Percentiles rank a stretch among this genome's conserved stretches.
Conservation (phyloP, 2,888 invertebrate genomes). For the Gymnosoma rotundatum region DNA sequence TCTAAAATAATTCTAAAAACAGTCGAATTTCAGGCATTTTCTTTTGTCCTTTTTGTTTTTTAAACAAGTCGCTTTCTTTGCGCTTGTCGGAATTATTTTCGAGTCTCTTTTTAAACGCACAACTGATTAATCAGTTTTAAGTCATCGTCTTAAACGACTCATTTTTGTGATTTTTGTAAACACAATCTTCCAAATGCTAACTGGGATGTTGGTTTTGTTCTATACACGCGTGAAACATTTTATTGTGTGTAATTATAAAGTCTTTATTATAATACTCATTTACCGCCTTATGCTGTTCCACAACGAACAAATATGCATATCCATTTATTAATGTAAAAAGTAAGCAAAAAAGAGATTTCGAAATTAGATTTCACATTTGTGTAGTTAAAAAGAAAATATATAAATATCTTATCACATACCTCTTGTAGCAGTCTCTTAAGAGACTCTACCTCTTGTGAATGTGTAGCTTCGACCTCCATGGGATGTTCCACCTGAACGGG, state of each 20-base stretch:
- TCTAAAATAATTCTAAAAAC: too few relatives aligned
- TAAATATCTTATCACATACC: constrained; percentile 83
- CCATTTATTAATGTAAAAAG: constrained; percentile 43
- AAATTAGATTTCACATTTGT: neutral
- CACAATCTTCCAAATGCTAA: too few relatives aligned
- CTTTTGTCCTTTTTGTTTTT: too few relatives aligned
- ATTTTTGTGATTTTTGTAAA: too few relatives aligned
- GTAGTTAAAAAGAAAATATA: neutral
- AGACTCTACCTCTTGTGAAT: constrained; percentile 87
- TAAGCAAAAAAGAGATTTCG: constrained; percentile 56
- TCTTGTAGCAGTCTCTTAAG: constrained; percentile 89
- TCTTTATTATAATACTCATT: constrained; percentile 73
- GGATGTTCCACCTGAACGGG: constrained; percentile 84
- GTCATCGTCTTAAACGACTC: too few relatives aligned
- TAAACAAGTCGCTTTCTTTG: too few relatives aligned
- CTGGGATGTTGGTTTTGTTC: neutral
- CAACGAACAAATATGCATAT: constrained; percentile 41
- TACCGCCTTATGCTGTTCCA: constrained; percentile 83
- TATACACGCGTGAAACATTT: constrained; percentile 44
- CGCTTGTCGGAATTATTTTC: too few relatives aligned
- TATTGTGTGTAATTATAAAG: constrained; percentile 16
- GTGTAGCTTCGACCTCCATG: constrained; percentile 82
- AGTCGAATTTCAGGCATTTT: too few relatives aligned
- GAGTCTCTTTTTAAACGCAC: too few relatives aligned
- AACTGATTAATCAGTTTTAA: too few relatives aligned